Conservation (phyloP, 2,113 vertebrate species). For the Danionella cerebrum region DNA sequence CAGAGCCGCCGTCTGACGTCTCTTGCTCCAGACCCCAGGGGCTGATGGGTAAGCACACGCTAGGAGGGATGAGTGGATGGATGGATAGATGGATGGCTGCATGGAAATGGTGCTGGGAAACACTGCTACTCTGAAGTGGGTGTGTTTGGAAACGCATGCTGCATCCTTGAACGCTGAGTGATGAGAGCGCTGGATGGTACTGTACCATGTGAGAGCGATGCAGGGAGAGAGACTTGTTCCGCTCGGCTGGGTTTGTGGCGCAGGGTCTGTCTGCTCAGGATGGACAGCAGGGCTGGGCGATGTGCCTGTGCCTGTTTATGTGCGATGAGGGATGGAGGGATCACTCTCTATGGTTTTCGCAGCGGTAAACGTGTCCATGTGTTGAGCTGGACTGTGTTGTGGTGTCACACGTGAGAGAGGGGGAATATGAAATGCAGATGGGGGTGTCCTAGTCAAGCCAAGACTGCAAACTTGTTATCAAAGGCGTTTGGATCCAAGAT, state of each 20-base stretch:
- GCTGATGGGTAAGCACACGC: constrained; percentile 63
- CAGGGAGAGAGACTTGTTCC: too few species aligned
- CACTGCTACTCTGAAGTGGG: not conserved
- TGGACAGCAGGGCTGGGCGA: not conserved
- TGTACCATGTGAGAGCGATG: not conserved
- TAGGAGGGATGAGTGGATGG: constrained; percentile 24
- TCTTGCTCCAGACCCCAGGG: constrained; percentile 34
- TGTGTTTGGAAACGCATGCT: not conserved
- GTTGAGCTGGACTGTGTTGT: not conserved
- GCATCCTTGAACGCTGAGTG: constrained; percentile 32
- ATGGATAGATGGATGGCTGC: constrained; percentile 20
- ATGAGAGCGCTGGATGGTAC: constrained; percentile 14
- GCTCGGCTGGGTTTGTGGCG: constrained; percentile 13
- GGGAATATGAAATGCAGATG: not conserved
- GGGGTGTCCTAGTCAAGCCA: constrained; percentile 3
- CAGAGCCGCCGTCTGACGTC: not conserved
- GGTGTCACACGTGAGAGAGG: not conserved
- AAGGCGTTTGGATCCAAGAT: not conserved
- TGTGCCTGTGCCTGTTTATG: too few species aligned
- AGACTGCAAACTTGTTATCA: constrained; percentile 5
- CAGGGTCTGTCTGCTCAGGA: constrained; percentile 7
- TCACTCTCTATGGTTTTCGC: not conserved
- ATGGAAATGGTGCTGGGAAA: constrained; percentile 40
- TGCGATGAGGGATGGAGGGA: not conserved
- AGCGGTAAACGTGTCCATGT: not conserved